Conservation (phyloP, 2,797 vertebrate genomes). For the Pipistrellus kuhlii region DNA sequence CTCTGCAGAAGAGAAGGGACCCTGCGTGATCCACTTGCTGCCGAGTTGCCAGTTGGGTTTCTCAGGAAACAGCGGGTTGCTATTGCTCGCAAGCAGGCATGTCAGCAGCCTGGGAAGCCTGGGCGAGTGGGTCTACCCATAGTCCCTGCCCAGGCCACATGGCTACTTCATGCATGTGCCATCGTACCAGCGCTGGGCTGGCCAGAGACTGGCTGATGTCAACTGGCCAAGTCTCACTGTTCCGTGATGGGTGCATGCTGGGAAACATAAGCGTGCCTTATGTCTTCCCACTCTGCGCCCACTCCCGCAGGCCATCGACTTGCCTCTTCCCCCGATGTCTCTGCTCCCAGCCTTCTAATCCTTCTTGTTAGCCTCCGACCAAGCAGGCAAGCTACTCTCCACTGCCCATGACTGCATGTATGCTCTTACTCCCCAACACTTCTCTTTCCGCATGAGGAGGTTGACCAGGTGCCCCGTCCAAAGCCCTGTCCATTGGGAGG, state of each 20-base stretch:
- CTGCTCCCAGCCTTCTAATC: background rate
- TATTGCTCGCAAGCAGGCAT: background rate
- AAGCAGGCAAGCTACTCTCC: background rate
- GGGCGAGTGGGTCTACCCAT: fast-evolving
- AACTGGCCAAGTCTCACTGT: background rate
- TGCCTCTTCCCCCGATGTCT: background rate
- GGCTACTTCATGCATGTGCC: fast-evolving
- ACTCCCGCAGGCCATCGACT: background rate
- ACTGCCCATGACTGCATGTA: fast-evolving
- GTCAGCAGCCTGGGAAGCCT: too few species aligned
- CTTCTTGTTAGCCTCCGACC: background rate
- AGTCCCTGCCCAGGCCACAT: background rate
- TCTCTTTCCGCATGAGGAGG: background rate
- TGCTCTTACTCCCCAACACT: background rate
- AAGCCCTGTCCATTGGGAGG: background rate
- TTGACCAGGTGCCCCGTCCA: background rate
- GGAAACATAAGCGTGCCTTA: background rate
- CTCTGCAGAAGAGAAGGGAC: background rate
- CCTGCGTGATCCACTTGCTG: fast-evolving
- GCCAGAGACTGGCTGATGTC: background rate
- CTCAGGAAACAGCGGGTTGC: background rate
- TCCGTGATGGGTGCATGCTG: background rate
- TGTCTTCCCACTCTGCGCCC: background rate
- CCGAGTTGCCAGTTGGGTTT: background rate
- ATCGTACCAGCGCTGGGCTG: background rate